Conservation (phyloP, 2,113 vertebrate genomes). For the Colossoma macropomum region DNA sequence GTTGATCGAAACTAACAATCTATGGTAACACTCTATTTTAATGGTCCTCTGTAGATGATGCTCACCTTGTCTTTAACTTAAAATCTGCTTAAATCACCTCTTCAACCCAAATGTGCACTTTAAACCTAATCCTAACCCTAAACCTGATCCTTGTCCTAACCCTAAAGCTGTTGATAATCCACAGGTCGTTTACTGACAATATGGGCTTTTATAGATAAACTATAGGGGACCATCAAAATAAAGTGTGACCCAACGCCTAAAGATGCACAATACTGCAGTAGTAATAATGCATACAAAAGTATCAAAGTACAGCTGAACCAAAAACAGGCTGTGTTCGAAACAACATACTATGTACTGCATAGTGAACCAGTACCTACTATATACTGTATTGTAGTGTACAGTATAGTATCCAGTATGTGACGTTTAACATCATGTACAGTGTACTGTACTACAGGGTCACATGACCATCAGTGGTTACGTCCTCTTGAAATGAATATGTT, state of each 20-base stretch:
- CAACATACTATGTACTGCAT: too few relatives aligned
- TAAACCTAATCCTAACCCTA: not conserved
- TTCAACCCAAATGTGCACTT: not conserved
- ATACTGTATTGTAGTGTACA: too few relatives aligned
- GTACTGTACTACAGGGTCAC: too few relatives aligned
- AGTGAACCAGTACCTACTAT: too few relatives aligned
- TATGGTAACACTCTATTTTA: not conserved
- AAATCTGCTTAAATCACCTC: too few relatives aligned
- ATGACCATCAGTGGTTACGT: too few relatives aligned
- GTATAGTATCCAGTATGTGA: too few relatives aligned
- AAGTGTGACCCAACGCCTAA: not conserved
- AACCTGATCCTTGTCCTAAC: not conserved
- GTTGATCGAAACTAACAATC: conserved; percentile 14
- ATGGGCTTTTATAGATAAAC: not conserved
- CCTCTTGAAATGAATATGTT: too few relatives aligned
- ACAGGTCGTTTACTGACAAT: not conserved
- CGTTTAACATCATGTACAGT: too few relatives aligned
- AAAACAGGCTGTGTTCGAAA: not conserved
- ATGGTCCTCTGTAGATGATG: not conserved
- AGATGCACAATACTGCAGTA: not conserved
- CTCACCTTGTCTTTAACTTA: too few relatives aligned
- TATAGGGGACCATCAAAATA: not conserved
- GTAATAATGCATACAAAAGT: not conserved
- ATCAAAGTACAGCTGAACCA: not conserved
- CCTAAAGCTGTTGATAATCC: not conserved